Evolutionary conservation across 2,888 invertebrate genomes (phyloP).

Genomic region (Homarus gammarus): DNA sequence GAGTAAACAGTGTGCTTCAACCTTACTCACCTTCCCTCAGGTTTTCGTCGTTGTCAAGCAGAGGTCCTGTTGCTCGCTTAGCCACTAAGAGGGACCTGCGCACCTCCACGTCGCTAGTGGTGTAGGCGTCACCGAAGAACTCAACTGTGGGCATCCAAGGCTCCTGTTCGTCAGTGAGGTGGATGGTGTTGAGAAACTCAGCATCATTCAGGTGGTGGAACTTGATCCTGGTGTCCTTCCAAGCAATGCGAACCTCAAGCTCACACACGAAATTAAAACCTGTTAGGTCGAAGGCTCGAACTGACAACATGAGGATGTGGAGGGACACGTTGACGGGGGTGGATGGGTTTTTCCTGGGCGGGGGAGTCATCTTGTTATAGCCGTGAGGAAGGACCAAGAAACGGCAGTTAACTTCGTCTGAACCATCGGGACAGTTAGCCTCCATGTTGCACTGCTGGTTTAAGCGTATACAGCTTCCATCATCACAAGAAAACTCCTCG

Average conservation of each 20-base stretch:
- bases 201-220: slow-evolving; percentile 54
- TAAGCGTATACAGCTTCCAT: slow-evolving; percentile 47
- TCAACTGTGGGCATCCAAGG: slow-evolving; percentile 61
- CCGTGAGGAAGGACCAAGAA: slow-evolving; percentile 41
- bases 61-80: slow-evolving; percentile 20
- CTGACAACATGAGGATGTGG: slow-evolving; percentile 43
- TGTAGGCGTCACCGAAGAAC: slow-evolving; percentile 60
- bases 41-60: slow-evolving; percentile 48
- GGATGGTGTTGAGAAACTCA: slow-evolving; percentile 41
- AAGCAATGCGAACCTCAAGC: slow-evolving; percentile 42
- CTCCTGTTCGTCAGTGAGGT: slow-evolving; percentile 21
- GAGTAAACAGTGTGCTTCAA: too few relatives aligned
- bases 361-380: slow-evolving; percentile 48
- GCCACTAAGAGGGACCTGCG: slow-evolving; percentile 30
- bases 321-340: slow-evolving; percentile 55
- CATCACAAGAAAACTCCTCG: slow-evolving; percentile 52
- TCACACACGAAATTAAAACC: slow-evolving; percentile 61
- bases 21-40: slow-evolving; percentile 51
- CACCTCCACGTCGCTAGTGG: slow-evolving; percentile 51
- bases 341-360: slow-evolving; percentile 25
- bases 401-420: slow-evolving; percentile 50
- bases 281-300: slow-evolving; percentile 56
- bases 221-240: slow-evolving; percentile 48
- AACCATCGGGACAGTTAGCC: slow-evolving; percentile 48
- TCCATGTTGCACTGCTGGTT: slow-evolving; percentile 60